These are phyloP conservation scores for Cheilinus undulatus DNA, from an alignment of 2,113 vertebrate genomes.

Conservation along the genomic window DNA sequence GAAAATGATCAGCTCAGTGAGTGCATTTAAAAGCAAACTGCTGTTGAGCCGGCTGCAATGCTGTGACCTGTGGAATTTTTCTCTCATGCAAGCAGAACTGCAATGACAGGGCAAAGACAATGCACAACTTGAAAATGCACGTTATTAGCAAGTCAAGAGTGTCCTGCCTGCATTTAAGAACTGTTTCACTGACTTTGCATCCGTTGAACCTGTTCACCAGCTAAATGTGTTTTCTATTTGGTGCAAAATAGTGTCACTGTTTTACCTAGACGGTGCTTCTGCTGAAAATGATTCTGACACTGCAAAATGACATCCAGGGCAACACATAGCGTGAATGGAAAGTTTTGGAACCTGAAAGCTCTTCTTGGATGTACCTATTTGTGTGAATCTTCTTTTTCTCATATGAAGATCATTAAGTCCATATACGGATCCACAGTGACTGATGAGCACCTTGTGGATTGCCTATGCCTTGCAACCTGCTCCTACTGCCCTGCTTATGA, in stretches of 20 bases:
- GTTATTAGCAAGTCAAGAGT: not conserved
- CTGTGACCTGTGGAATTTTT: not conserved
- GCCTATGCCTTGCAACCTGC: too few species aligned
- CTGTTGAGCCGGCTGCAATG: not conserved
- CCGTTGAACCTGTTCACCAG: not conserved
- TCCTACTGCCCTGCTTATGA: not conserved
- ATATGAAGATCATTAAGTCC: not conserved
- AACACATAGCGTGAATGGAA: too few species aligned
- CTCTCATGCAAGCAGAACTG: not conserved
- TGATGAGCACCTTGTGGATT: not conserved
- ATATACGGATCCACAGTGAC: conserved; percentile 7
- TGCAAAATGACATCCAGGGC: not conserved
- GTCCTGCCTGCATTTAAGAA: not conserved
- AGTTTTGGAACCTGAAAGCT: too few species aligned
- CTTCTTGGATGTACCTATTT: too few species aligned
- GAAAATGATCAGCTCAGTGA: not conserved
- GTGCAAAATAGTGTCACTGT: not conserved
- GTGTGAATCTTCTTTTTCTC: too few species aligned
- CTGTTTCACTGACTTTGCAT: not conserved
- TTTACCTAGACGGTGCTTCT: not conserved
- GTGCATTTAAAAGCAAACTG: not conserved
- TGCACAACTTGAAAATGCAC: not conserved
- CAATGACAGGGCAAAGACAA: not conserved
- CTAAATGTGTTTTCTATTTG: not conserved
- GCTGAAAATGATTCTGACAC: not conserved